Base-by-base conservation (phyloP, 2,797 vertebrate genomes). In the Tadarida brasiliensis region DNA sequence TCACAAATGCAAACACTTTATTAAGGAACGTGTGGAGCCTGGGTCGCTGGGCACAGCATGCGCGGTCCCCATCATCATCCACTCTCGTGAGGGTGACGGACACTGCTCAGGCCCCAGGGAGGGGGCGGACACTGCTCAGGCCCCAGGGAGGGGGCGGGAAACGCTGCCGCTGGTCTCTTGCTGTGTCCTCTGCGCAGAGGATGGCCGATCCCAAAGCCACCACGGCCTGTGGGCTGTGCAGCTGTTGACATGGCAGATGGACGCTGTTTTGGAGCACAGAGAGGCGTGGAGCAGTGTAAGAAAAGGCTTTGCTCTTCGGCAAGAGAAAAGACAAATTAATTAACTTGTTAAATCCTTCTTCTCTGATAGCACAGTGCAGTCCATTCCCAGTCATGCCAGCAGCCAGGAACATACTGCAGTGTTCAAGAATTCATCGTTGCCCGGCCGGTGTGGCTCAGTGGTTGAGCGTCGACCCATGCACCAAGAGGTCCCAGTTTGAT, bases 141-240 rank as follows among this genome's bases (percentile, higher is more conserved):
- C 80, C 44, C 39, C 76, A 7, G 19, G 47, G 51, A 68, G 59
- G 47, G 20, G 24, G 22, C 20, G 19, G 33, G 44, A 33, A 5
- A 16, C 0, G 0, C 26, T 33, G 61, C 68, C 19, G 7, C 51
- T 81, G 20, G 0, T 28, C 59, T 78, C 30, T 56, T 30, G 4
- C 47, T 33, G 5, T 17, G 70, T 67, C 80, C 80, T 65, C 3
- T 2, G 22, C 35, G 11, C 39, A 16, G n/a, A 80, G 24, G 33
- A 35, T 5, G 19, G 54, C 26, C n/a, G 10, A 1, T 0, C 59
- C 51, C 91, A 35, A 14, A 59, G 49, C 84, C 39, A 15, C 59
- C 3, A 2, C 11, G 1, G 24, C 57, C 17, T 3, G 10, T 9
- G 67, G 35, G 56, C n/a, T 20, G 76, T 12, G 10, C 0, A 12